phyloP scores from a whole-genome alignment of 2,113 vertebrate species.

The human region GRCh38 chr3:1221001-1221500 shows the following conservation, averaged over 20 bases:
- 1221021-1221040: too few relatives aligned
- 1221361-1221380: not conserved
- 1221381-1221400: not conserved
- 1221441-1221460: rapidly evolving
- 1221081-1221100: not conserved
- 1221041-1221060: rapidly evolving
- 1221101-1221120: not conserved
- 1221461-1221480: not conserved
- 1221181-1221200: not conserved
- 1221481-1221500: not conserved
- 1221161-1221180: not conserved
- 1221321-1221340: too few relatives aligned
- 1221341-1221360: not conserved
- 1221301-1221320: not conserved
- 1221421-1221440: not conserved
- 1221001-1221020: too few relatives aligned
- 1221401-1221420: not conserved
- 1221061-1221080: not conserved
- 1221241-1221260: too few relatives aligned
- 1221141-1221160: not conserved
- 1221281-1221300: not conserved
- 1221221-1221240: not conserved
- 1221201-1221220: not conserved
- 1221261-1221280: not conserved
- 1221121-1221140: too few relatives aligned